Evolutionary conservation across 2,888 invertebrate species (phyloP), one percentile per base, ranked within the genome.

Genomic region (Spilosoma lubricipeda): DNA sequence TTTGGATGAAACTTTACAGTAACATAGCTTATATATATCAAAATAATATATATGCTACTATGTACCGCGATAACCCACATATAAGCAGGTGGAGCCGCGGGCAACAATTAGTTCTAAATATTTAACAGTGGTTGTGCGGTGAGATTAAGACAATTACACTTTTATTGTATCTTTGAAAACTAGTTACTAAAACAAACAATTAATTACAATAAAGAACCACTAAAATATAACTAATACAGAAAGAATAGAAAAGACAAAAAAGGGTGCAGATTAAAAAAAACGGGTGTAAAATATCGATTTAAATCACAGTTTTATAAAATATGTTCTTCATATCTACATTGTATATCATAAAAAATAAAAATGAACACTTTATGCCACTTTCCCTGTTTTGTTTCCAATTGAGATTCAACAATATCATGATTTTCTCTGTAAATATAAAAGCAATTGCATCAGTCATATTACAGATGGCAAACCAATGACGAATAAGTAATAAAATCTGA

Each of bases 341-440:
- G 20, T 13, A 69, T 56, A 69, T 56, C n/a, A 23, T 8, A 36
- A 69, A 36, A 52, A n/a, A 69, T 39, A 56, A 69, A 68, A 52
- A 69, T 33, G 8, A 69, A 69, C 13, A 36, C 27, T 56, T 56
- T 36, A 56, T 69, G 69, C 27, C 69, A 56, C 69, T 69, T 56
- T 69, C 36, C 69, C 69, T 69, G 69, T 33, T 36, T 69, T 59
- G 56, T n/a, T 67, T 69, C 56, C 69, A 69, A 56, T 56, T 69
- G 69, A 18, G 20, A n/a, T 13, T 69, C 30, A 69, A 33, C 9
- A 33, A 27, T 30, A 20, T 45, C 64, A 64, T 23, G 63, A 64
- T 73, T 56, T 67, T 20, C 33, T 45, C 69, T 69, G 69, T 27
- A 36, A 69, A 69, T 39, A 68, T 42, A 70, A 48, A 56, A 45